phyloP scores from a whole-genome alignment of 2,888 invertebrate species.

The Iselma pallidipennis region DNA sequence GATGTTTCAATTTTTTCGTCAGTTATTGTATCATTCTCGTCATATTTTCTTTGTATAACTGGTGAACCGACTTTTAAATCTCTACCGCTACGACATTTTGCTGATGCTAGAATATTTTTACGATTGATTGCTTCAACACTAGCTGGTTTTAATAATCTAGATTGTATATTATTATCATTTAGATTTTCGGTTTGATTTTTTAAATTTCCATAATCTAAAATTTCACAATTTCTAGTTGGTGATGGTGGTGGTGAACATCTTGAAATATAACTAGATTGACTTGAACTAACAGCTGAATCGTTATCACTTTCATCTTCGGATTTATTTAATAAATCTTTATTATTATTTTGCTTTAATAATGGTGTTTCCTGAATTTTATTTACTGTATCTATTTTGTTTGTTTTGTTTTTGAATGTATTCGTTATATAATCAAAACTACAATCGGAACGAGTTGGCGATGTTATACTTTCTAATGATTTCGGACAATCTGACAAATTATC shows the following conservation, averaged over 20 bases:
- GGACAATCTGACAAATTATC: slow-evolving; percentile 52
- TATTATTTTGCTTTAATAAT: not conserved
- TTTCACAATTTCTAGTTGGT: slow-evolving; percentile 55
- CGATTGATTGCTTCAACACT: slow-evolving; percentile 84
- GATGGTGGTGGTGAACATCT: slow-evolving; percentile 76
- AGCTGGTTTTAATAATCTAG: slow-evolving; percentile 74
- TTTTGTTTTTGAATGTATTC: slow-evolving; percentile 10
- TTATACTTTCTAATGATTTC: slow-evolving; percentile 63
- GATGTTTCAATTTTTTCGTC: not conserved
- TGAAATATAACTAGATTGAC: slow-evolving; percentile 77
- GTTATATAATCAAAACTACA: slow-evolving; percentile 60
- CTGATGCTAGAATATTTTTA: slow-evolving; percentile 84
- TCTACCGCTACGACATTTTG: slow-evolving; percentile 81
- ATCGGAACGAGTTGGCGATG: slow-evolving; percentile 63
- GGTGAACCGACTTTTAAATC: slow-evolving; percentile 74
- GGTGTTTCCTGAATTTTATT: not conserved
- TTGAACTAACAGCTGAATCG: slow-evolving; percentile 86
- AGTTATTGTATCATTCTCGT: slow-evolving; percentile 57
- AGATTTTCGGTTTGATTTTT: slow-evolving; percentile 23
- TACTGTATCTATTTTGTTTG: not conserved
- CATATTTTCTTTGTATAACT: slow-evolving; percentile 72
- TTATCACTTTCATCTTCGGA: slow-evolving; percentile 75
- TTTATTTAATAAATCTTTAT: slow-evolving; percentile 29
- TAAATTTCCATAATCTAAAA: slow-evolving; percentile 25
- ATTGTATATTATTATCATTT: slow-evolving; percentile 49